Evolutionary conservation across 1,140 invertebrate species (phyloP).

Genomic region (Diplogasteroides magnus): DNA sequence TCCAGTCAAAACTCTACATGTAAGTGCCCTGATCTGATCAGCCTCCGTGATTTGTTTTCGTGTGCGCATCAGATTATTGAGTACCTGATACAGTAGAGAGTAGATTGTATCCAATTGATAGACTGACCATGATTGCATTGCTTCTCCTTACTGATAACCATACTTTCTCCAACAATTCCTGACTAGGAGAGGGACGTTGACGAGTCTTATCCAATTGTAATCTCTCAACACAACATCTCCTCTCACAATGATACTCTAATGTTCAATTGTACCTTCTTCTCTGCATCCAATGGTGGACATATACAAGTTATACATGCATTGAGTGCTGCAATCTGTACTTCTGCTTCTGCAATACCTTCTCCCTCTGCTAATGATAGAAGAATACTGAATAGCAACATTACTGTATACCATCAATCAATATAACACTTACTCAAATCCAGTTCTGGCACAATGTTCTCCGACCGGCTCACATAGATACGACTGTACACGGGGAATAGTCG

Average conservation of each 20-base stretch:
- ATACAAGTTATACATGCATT: no score
- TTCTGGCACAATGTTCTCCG: not conserved
- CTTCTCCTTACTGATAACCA: conserved; percentile 87
- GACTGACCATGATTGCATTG: conserved; percentile 88
- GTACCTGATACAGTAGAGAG: conserved; percentile 44
- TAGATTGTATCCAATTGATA: not conserved
- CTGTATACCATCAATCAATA: not conserved
- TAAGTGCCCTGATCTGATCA: conserved; percentile 78
- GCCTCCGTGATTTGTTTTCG: conserved; percentile 94
- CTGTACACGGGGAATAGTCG: conserved; percentile 5
- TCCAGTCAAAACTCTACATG: conserved; percentile 74
- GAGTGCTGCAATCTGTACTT: not conserved
- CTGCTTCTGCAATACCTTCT: not conserved
- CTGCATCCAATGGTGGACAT: no score
- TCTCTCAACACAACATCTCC: no score
- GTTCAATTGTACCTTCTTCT: no score
- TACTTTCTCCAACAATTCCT: conserved; percentile 66
- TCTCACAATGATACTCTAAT: no score
- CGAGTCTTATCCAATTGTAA: no score
- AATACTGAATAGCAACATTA: not conserved
- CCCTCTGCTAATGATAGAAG: not conserved
- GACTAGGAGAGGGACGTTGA: no score
- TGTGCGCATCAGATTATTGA: conserved; percentile 61
- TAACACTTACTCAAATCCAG: not conserved
- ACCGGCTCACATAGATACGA: conserved; percentile 10